Conservation (phyloP, 1,140 invertebrate genomes). For the Drosophila persimilis region DNA sequence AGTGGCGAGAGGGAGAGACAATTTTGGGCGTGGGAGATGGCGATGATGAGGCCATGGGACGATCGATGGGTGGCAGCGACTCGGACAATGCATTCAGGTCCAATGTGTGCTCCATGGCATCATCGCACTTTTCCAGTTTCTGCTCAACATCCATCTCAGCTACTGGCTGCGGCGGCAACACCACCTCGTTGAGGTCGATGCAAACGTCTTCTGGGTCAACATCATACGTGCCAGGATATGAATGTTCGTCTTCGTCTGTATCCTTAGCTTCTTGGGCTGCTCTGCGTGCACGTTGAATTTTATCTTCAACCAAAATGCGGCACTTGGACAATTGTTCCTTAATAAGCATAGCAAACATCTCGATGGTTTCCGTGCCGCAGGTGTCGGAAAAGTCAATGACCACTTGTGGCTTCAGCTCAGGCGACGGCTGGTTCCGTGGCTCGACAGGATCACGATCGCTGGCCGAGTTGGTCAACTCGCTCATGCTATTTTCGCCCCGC, state of each 20-base stretch:
- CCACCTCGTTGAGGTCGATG: conserved; percentile 1
- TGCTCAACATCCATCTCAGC: conserved; percentile 7
- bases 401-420: no score
- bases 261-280: neutral
- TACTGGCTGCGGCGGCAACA: no score
- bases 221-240: no score
- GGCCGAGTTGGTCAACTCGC: conserved; percentile 22
- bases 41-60: conserved; percentile 60
- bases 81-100: conserved; percentile 63
- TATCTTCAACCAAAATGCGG: conserved; percentile 86
- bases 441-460: conserved; percentile 17
- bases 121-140: conserved; percentile 14
- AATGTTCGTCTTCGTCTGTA: conserved; percentile 12
- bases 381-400: no score
- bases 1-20: neutral
- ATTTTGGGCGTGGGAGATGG: conserved; percentile 14
- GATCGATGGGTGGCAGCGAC: conserved; percentile 54
- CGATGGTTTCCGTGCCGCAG: conserved; percentile 43
- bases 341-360: conserved; percentile 89
- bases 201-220: conserved; percentile 28
- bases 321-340: conserved; percentile 90
- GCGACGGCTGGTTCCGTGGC: conserved; percentile 31
- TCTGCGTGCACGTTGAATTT: conserved; percentile 78
- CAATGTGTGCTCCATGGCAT: conserved; percentile 41
- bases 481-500: conserved; percentile 65